Conservation (phyloP, 2,113 vertebrate genomes). For the Stegastes partitus region DNA sequence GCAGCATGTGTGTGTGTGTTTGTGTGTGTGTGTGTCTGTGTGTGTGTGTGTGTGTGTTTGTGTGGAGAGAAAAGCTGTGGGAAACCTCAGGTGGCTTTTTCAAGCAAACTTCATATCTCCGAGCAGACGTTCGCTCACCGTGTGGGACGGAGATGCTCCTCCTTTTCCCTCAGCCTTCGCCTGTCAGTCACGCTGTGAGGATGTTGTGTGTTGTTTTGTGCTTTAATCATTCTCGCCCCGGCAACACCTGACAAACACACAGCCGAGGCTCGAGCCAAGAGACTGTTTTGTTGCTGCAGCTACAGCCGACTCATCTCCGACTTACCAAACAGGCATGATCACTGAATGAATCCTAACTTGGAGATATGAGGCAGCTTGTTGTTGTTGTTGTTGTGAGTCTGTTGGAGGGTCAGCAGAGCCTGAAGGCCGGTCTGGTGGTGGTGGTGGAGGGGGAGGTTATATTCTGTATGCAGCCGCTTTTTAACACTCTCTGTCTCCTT, state of each 20-base stretch:
- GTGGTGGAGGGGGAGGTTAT: constrained; percentile 12
- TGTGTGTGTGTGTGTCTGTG: background rate
- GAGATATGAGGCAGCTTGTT: constrained; percentile 31
- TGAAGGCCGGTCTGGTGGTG: background rate
- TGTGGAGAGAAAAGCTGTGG: constrained; percentile 16
- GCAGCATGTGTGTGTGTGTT: constrained; percentile 1
- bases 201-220: constrained; percentile 8
- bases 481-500: constrained; percentile 63
- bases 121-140: constrained; percentile 66
- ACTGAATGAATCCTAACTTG: background rate
- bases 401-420: background rate
- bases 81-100: constrained; percentile 55
- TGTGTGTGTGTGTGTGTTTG: constrained; percentile 10
- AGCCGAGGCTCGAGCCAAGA: constrained; percentile 1
- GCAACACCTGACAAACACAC: constrained; percentile 21
- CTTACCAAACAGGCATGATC: background rate
- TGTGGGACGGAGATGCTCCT: constrained; percentile 28
- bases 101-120: constrained; percentile 59
- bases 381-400: constrained; percentile 28
- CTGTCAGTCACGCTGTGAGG: constrained; percentile 10
- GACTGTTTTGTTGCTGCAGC: constrained; percentile 23
- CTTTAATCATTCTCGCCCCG: constrained; percentile 1
- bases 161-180: constrained; percentile 1
- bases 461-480: constrained; percentile 60
- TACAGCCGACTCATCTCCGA: constrained; percentile 5